phyloP scores from a whole-genome alignment of 2,113 vertebrate genomes.

The Odontophorus gujanensis region DNA sequence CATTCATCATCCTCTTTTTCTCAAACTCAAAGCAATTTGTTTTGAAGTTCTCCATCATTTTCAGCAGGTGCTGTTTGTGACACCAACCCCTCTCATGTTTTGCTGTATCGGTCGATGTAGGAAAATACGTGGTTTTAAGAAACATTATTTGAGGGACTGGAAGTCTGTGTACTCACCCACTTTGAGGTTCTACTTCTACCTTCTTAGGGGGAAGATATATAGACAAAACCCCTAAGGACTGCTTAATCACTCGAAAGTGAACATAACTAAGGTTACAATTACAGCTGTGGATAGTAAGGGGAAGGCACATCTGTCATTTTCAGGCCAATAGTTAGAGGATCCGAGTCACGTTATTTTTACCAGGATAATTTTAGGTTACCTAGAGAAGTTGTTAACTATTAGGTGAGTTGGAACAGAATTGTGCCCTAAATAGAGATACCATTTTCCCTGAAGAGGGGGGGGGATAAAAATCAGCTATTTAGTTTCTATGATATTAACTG shows the following conservation, averaged over 20 bases:
- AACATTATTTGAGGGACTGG: background rate
- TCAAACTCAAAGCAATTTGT: background rate
- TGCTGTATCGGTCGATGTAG: background rate
- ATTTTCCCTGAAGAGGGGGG: background rate
- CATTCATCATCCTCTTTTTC: background rate
- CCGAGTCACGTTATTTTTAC: background rate
- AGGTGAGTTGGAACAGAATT: background rate
- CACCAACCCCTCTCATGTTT: accelerated
- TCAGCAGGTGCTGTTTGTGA: background rate
- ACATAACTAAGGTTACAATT: background rate
- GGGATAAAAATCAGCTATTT: background rate
- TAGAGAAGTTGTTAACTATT: background rate
- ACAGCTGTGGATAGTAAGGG: background rate
- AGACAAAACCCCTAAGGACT: background rate
- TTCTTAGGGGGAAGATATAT: background rate
- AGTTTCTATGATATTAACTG: background rate
- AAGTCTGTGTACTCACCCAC: background rate
- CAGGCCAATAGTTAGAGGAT: background rate
- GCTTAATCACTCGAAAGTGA: background rate
- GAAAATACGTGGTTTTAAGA: background rate
- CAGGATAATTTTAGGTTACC: background rate
- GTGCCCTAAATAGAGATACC: background rate
- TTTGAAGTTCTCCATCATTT: background rate
- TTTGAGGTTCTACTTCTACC: background rate
- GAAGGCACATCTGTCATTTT: background rate